Evolutionary conservation across 2,888 invertebrate genomes (phyloP).

Genomic region (Diarsia rubi): DNA sequence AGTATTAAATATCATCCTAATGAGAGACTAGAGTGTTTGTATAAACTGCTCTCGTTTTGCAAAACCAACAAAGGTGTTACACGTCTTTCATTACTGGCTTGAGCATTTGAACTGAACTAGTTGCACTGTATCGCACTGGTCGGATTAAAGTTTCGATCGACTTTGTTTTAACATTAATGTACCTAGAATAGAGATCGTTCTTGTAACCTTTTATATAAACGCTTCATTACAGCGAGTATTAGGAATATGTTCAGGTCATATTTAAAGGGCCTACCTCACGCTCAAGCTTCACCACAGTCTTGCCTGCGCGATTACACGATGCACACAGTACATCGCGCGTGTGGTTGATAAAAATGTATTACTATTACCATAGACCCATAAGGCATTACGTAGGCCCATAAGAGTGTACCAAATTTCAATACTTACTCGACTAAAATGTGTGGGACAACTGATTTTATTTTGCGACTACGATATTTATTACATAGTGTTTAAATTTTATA

Average conservation of each 20-base stretch:
- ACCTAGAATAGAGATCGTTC: not conserved
- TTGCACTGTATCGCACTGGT: not conserved
- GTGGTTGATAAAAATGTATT: too few relatives aligned
- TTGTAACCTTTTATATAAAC: not conserved
- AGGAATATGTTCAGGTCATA: not conserved
- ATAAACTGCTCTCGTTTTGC: constrained; percentile 15
- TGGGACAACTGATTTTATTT: not conserved
- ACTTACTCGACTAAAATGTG: not conserved
- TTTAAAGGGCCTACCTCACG: too few relatives aligned
- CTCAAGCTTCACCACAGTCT: too few relatives aligned
- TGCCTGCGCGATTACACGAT: too few relatives aligned
- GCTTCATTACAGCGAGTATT: not conserved
- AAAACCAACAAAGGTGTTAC: constrained; percentile 10
- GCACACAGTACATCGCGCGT: too few relatives aligned
- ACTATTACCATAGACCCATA: too few relatives aligned
- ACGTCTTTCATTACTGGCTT: constrained; percentile 22
- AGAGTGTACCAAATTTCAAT: not conserved
- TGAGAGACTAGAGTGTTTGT: constrained; percentile 12
- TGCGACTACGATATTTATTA: not conserved
- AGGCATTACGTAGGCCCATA: too few relatives aligned
- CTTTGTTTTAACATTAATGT: not conserved
- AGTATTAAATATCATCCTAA: not conserved
- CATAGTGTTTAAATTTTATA: not conserved
- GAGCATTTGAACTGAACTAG: not conserved
- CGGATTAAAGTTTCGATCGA: not conserved